These are phyloP conservation scores for Cladopsammia gracilis DNA, from an alignment of 64 coral and sea anemone genomes.

Conservation along the genomic window DNA sequence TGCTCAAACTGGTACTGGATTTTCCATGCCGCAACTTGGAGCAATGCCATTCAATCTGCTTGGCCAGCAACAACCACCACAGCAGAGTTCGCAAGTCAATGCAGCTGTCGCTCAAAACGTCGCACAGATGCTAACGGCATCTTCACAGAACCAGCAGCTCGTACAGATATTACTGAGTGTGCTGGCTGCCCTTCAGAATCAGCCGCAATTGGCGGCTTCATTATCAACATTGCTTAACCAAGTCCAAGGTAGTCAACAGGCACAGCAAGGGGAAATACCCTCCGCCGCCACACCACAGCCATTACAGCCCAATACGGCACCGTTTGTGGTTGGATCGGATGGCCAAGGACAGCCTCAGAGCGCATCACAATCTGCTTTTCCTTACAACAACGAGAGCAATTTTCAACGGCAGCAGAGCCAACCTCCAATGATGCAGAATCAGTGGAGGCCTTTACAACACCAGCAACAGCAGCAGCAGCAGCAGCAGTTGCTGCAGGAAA, in stretches of 20 bases:
- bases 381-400: not conserved
- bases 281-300: not conserved
- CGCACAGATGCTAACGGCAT: slow-evolving; percentile 35
- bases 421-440: not conserved
- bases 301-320: not conserved
- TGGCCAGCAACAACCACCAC: slow-evolving; percentile 11
- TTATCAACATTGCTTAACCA: slow-evolving; percentile 53
- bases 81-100: slow-evolving; percentile 18
- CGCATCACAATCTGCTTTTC: not conserved
- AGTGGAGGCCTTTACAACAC: not conserved
- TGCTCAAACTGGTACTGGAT: not conserved
- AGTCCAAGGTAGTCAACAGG: slow-evolving; percentile 42
- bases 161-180: slow-evolving; percentile 65
- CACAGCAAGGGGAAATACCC: not conserved
- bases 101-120: not conserved
- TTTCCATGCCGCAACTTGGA: not conserved
- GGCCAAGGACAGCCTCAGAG: slow-evolving; percentile 21
- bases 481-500: slow-evolving; percentile 12
- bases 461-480: not conserved
- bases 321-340: not conserved
- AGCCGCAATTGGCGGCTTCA: slow-evolving; percentile 61
- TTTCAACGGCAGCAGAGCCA: slow-evolving; percentile 3
- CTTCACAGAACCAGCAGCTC: slow-evolving; percentile 65
- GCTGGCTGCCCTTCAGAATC: slow-evolving; percentile 27
- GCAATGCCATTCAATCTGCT: not conserved